Base-by-base conservation (phyloP, 2,888 invertebrate species). In the Serripes groenlandicus region DNA sequence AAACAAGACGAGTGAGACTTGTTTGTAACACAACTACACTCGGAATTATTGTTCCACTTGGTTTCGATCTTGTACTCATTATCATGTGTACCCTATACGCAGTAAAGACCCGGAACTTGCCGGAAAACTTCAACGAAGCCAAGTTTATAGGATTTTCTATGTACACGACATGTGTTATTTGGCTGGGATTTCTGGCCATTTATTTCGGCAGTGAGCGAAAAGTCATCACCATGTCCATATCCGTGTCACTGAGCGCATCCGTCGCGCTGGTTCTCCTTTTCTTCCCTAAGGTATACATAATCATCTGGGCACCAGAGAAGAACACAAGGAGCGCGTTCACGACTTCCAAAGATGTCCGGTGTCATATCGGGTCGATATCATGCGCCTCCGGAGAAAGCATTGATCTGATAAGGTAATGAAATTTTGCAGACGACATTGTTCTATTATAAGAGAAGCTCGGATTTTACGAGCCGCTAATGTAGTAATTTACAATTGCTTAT, bases 141-240 rank as follows among this genome's bases (percentile, higher is more conserved):
- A 95, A 95, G 89, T 95, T 95, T 86, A 97, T 97, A 86, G 97
- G 99, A 96, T 99, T 99, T 95, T 99, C 99, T 32, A 99, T 99
- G 99, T 99, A 98, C 95, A 99, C 99, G 60, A 99, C 99, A 35
- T 90, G 98, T 95, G 97, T 99, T 86, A 98, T 99, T 94, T 99
- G 99, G 99, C 95, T 98, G 88, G 99, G 99, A 28, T 99, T 99
- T 95, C 98, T 99, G 77, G 98, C 99, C 7, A 96, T 99, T 70
- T 99, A 99, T 95, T 99, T 99, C 95, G 98, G 98, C 86, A 99
- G 96, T 89, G 96, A 92, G 68, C 87, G 88, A 30, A 96, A 96
- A 95, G 96, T 96, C 88, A 95, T 96, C 54, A 95, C 95, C 7
- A 94, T 96, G 96, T 96, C 97, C 90, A 96, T 97, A 94, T 97